Percentiles rank a stretch among this genome's conserved stretches.
These are phyloP conservation scores for Gonioctena quinquepunctata DNA, from an alignment of 1,140 invertebrate species.

Conservation along the genomic window DNA sequence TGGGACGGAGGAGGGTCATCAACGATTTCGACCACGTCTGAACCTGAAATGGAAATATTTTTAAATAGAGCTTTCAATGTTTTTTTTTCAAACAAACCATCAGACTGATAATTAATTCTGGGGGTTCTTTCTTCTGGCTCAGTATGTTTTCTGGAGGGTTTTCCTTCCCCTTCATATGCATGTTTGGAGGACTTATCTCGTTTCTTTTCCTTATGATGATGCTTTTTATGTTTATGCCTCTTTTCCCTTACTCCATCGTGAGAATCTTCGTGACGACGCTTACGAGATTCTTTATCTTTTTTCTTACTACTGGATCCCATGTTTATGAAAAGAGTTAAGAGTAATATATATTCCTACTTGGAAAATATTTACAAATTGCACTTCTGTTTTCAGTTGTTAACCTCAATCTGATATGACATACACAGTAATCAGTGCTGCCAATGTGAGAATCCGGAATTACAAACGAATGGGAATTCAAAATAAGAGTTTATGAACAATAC, in stretches of 20 bases:
- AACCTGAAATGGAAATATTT: slow-evolving; percentile 37
- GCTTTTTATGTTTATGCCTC: slow-evolving; percentile 65
- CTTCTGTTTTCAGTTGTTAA: too few species aligned
- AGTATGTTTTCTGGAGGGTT: not conserved
- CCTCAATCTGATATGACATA: too few species aligned
- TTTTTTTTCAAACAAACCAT: too few species aligned
- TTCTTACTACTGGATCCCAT: slow-evolving; percentile 65
- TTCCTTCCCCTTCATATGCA: slow-evolving; percentile 57
- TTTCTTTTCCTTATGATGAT: slow-evolving; percentile 64
- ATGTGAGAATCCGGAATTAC: too few species aligned
- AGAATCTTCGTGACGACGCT: slow-evolving; percentile 58
- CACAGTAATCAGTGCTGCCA: too few species aligned
- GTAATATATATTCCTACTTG: not conserved
- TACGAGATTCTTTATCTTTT: slow-evolving; percentile 59
- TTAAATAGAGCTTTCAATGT: too few species aligned
- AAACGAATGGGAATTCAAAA: too few species aligned
- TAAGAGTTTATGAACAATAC: too few species aligned
- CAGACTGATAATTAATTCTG: not conserved
- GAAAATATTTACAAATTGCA: not conserved
- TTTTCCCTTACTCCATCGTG: slow-evolving; percentile 59
- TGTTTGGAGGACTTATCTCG: slow-evolving; percentile 55
- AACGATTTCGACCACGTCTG: slow-evolving; percentile 52
- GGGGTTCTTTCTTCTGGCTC: not conserved
- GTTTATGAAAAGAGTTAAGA: not conserved
- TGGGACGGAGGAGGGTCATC: slow-evolving; percentile 48